phyloP scores from a whole-genome alignment of 1,140 invertebrate species.

The Melitaea cinxia region DNA sequence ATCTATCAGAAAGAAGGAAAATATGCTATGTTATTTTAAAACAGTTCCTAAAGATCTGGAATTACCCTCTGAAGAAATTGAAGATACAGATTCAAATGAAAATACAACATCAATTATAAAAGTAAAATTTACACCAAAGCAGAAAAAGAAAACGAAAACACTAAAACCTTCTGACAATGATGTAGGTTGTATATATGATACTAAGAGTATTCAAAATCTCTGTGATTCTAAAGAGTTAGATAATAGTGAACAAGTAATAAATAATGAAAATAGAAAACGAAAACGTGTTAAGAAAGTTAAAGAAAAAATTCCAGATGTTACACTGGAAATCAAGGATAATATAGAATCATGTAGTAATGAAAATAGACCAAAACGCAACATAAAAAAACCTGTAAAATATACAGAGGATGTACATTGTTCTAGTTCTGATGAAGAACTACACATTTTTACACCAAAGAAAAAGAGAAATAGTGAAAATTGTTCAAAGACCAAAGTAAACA shows the following conservation, averaged over 20 bases:
- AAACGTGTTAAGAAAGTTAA: constrained; percentile 38
- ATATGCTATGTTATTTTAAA: constrained; percentile 82
- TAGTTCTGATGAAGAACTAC: constrained; percentile 72
- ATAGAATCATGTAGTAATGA: constrained; percentile 28
- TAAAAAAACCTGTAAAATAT: constrained; percentile 73
- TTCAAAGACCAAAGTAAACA: constrained; percentile 14
- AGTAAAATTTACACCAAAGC: constrained; percentile 56
- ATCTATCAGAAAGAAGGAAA: constrained; percentile 82
- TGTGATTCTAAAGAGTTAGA: background rate
- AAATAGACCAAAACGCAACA: constrained; percentile 58
- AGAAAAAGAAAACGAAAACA: constrained; percentile 44
- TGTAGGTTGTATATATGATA: background rate
- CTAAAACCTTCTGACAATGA: background rate
- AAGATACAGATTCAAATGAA: constrained; percentile 19
- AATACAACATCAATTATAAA: constrained; percentile 49
- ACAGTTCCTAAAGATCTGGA: constrained; percentile 57
- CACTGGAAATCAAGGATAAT: constrained; percentile 10
- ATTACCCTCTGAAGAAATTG: constrained; percentile 36
- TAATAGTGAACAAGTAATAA: background rate
- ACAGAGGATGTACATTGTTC: constrained; percentile 53
- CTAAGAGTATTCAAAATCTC: background rate
- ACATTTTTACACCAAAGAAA: constrained; percentile 74
- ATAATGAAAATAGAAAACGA: constrained; percentile 44
- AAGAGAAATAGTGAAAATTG: constrained; percentile 52
- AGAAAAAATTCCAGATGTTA: background rate